A percentile compares a stretch with the other conserved stretches of the same genome.
These are phyloP conservation scores for Crotalus viridis DNA, from an alignment of 2,113 vertebrate species.

Conservation along the genomic window DNA sequence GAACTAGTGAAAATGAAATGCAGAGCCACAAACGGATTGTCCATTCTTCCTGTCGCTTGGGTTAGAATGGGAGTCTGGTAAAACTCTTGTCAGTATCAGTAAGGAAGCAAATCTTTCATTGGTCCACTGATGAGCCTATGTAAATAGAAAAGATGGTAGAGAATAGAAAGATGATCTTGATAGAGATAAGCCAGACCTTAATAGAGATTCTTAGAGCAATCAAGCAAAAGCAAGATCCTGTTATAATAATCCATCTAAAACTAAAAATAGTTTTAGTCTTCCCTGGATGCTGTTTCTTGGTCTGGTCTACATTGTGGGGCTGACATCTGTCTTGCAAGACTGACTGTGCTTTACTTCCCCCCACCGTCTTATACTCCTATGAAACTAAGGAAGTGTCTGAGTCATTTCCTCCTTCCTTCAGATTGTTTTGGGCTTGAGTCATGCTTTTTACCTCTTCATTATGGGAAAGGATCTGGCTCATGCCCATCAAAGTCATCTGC, in stretches of 20 bases:
- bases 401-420: background rate
- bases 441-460: background rate
- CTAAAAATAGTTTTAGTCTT: background rate
- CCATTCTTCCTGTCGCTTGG: background rate
- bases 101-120: background rate
- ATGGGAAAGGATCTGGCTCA: background rate
- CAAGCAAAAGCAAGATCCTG: background rate
- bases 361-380: background rate
- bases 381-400: background rate
- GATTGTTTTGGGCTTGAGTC: background rate
- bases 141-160: background rate
- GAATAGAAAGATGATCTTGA: background rate
- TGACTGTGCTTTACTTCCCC: background rate
- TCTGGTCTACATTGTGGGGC: background rate
- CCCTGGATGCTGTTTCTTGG: background rate
- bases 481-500: background rate
- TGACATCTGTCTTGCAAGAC: background rate
- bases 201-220: background rate
- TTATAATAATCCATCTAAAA: background rate
- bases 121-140: background rate
- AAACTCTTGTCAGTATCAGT: background rate
- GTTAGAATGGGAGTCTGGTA: background rate
- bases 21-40: background rate
- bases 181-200: too few species aligned
- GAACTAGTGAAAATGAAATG: background rate